Conservation (phyloP, 2,888 invertebrate species). For the Lochmaea crataegi region DNA sequence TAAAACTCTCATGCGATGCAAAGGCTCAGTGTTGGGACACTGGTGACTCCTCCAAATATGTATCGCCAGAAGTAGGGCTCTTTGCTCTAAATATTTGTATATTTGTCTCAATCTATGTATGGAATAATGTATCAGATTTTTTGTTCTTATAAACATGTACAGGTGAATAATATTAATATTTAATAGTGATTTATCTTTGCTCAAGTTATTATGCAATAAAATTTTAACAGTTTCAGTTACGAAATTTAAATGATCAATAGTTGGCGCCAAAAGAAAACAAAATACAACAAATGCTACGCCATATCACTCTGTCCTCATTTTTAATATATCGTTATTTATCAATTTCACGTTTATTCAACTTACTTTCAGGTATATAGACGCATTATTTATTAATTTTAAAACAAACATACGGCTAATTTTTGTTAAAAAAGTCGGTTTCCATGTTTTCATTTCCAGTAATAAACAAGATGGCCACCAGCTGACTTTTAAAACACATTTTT, state of each 20-base stretch:
- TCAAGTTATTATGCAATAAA: slow-evolving; percentile 1
- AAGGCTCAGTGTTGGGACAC: background rate
- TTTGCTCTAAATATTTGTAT: background rate
- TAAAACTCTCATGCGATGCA: background rate
- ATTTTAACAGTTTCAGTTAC: background rate
- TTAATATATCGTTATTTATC: slow-evolving; percentile 22
- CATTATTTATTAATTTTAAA: slow-evolving; percentile 48
- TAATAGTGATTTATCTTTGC: background rate
- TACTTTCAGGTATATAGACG: slow-evolving; percentile 47
- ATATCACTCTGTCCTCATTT: slow-evolving; percentile 32
- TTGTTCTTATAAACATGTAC: background rate
- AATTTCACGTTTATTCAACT: slow-evolving; percentile 40
- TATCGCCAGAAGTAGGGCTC: background rate
- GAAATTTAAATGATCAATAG: slow-evolving; percentile 38
- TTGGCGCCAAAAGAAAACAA: slow-evolving; percentile 60
- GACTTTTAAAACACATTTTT: slow-evolving; percentile 54
- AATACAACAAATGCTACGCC: slow-evolving; percentile 49
- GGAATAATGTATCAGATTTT: background rate
- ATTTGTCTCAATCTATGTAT: background rate
- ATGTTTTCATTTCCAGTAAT: slow-evolving; percentile 61
- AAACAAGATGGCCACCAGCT: slow-evolving; percentile 65
- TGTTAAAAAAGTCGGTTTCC: slow-evolving; percentile 58
- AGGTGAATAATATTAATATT: background rate
- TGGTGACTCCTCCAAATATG: background rate
- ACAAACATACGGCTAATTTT: slow-evolving; percentile 41